Base-by-base conservation (phyloP, 1,140 invertebrate species). In the Atopsyche davidsoni region DNA sequence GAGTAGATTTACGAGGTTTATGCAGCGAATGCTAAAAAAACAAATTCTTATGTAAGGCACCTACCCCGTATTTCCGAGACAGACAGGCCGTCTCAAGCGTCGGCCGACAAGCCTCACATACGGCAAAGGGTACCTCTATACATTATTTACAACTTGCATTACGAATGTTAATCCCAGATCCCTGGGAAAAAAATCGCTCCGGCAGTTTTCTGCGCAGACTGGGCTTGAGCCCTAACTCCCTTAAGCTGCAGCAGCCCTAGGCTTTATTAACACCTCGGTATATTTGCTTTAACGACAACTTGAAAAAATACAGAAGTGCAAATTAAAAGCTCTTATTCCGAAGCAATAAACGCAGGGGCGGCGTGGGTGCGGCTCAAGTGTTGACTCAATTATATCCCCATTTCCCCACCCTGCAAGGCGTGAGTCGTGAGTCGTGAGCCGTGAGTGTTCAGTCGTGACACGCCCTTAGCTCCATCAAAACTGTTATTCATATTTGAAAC, bases 331-430 rank as follows among this genome's bases (percentile, higher is more conserved):
- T 50, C 55, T 57, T 36, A 56, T 56, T 56, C 42, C 44, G 38
- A 46, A 46, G 53, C 47, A 51, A 56, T 56, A 56, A 56, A 56
- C 36, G 44, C 43, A 46, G 22, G 18, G 14, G 31, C 39, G 28
- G 46, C 40, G 25, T 21, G 41, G 55, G 45, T 43, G 49, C 43
- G 48, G n/a, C n/a, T 56, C 44, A 56, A 56, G 53, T 56, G 53
- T 57, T 53, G 55, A 57, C 55, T 57, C 50, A 57, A 57, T 57
- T 57, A 57, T 57, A 49, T 57, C 46, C 55, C 55, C 55, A 57
- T 57, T 57, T 57, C 55, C 50, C 24, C 14, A 21, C 40, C 47
- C 32, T 18, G n/a, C 6, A n/a, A 18, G 21, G 7, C 23, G 41
- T 32, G 46, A 34, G 34, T 34, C 32, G 32, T 35, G 17, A 21